phyloP scores from a whole-genome alignment of 2,888 invertebrate genomes.

The Chesias legatella region DNA sequence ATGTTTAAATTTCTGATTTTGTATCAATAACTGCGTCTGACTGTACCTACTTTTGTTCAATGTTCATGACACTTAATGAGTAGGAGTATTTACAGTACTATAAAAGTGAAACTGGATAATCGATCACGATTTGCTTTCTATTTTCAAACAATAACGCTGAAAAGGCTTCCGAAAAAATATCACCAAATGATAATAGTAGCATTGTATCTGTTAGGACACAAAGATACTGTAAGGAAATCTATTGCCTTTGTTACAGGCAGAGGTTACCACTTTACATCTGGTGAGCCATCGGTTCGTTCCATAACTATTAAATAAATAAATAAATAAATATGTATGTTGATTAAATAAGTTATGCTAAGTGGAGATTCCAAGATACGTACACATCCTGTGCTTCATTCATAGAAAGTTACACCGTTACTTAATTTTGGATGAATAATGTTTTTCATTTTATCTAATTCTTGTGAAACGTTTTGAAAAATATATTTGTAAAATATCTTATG shows the following conservation, averaged over 20 bases:
- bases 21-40: too few relatives aligned
- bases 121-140: slow-evolving; percentile 71
- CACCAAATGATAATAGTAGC: background rate
- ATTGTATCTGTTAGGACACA: background rate
- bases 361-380: background rate
- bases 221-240: too few relatives aligned
- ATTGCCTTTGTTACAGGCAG: too few relatives aligned
- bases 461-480: too few relatives aligned
- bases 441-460: too few relatives aligned
- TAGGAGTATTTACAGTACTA: slow-evolving; percentile 41
- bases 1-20: too few relatives aligned
- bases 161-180: slow-evolving; percentile 3
- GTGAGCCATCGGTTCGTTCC: too few relatives aligned
- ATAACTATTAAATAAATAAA: too few relatives aligned
- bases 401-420: too few relatives aligned
- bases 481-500: background rate
- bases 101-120: slow-evolving; percentile 69
- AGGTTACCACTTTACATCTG: too few relatives aligned
- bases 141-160: slow-evolving; percentile 32
- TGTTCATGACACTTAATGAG: slow-evolving; percentile 20
- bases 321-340: background rate
- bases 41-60: slow-evolving; percentile 2
- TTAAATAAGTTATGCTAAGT: slow-evolving; percentile 6
- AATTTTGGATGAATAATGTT: too few relatives aligned
- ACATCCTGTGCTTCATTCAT: too few relatives aligned